phyloP scores from a whole-genome alignment of 1,140 invertebrate genomes.

The Drosophila sucinea region DNA sequence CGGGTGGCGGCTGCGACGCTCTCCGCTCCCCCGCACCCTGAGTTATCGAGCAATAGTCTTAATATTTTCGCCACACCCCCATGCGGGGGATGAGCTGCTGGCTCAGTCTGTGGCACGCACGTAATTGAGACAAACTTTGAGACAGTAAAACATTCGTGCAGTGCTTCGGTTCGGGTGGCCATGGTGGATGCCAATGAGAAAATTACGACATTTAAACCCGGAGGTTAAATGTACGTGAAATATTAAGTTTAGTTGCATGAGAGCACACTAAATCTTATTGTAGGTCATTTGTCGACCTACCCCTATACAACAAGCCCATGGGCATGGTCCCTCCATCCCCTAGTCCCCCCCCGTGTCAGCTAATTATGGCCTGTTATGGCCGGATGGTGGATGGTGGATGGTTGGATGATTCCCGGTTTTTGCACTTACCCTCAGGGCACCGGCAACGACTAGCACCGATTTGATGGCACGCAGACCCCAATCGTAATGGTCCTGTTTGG shows the following conservation, averaged over 20 bases:
- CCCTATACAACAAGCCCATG: constrained; percentile 1
- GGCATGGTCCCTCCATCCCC: background rate
- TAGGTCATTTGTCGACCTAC: constrained; percentile 81
- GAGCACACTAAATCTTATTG: constrained; percentile 77
- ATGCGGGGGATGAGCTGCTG: constrained; percentile 39
- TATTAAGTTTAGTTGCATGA: constrained; percentile 78
- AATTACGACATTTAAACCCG: constrained; percentile 79
- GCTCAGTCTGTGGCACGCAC: constrained; percentile 73
- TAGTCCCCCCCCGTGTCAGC: background rate
- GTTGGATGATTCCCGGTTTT: background rate
- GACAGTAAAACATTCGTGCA: constrained; percentile 75
- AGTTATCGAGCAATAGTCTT: constrained; percentile 58
- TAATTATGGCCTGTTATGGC: constrained; percentile 39
- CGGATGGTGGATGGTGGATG: background rate
- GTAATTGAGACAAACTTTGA: constrained; percentile 80
- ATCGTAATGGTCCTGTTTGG: constrained; percentile 97
- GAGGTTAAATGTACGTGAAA: constrained; percentile 80
- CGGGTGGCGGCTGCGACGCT: constrained; percentile 37
- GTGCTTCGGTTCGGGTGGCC: constrained; percentile 25
- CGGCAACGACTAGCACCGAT: constrained; percentile 95
- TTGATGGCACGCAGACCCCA: constrained; percentile 97
- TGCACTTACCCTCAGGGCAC: constrained; percentile 87
- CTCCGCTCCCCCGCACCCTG: background rate
- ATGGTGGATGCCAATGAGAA: constrained; percentile 60
- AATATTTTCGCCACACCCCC: constrained; percentile 53